Base-by-base conservation (phyloP, 2,888 invertebrate species). In the Embidobia sp. region DNA sequence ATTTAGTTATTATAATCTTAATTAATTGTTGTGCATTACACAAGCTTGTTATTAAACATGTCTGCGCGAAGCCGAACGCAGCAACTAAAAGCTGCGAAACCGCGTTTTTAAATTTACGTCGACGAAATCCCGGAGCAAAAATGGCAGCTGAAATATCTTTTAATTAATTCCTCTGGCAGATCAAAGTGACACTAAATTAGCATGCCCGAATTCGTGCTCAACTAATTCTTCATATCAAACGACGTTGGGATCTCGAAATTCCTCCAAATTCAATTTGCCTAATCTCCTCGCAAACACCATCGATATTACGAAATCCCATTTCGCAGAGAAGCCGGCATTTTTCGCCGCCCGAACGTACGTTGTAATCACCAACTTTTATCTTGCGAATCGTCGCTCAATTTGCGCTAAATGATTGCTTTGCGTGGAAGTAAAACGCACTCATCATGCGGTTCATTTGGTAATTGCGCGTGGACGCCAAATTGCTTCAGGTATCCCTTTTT, bases 391-490 rank as follows among this genome's bases (percentile, higher is more conserved):
- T 27, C 10, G 51, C 44, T 64, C 42, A 64, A 64, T 64, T 64
- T 49, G 31, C 53, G 10, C 22, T 57, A 63, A 73, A 73, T 49
- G 63, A 73, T 42, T 16, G 16, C 40, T 27, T 63, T 35, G 64
- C 64, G 64, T 73, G 63, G 37, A 57, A 73, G 44, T 64, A 53
- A 70, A 70, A 18, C 44, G 53, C 19, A 31, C 13, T 55, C 44
- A 61, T 70, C 59, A 70, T 33, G 16, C 35, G 15, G 61, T 46
- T 53, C 64, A 64, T 64, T 73, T 55, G 13, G 63, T 63, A 73
- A 73, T 73, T 73, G 49, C 33, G n/a, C 15, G 42, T 7, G 22
- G 40, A 59, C 19, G 31, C 19, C 7, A 37, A 72, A 63, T 55
- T 48, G 55, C 31, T 35, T 31, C 15, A 26, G 37, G 40, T 26